A percentile compares a stretch with the other conserved stretches of the same genome.
Conservation (phyloP, 1,140 invertebrate genomes). For the Geopemphigus sp. region DNA sequence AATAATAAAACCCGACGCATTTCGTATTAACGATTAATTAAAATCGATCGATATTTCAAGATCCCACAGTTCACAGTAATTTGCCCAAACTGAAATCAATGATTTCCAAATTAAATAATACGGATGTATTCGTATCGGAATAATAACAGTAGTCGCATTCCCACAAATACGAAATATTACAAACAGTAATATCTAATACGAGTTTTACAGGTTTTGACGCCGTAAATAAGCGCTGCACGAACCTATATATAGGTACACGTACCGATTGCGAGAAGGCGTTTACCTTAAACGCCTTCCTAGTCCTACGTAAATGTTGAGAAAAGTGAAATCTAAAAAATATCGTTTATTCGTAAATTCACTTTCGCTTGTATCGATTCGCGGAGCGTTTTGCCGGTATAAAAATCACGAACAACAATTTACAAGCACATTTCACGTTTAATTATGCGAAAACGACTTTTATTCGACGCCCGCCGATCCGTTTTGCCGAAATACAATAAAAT, state of each 20-base stretch:
- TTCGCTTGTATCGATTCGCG: too few species aligned
- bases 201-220: constrained; percentile 29
- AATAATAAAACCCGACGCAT: too few species aligned
- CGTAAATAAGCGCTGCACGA: not conserved
- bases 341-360: not conserved
- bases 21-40: too few species aligned
- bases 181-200: not conserved
- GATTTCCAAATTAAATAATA: not conserved
- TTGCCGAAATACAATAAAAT: too few species aligned
- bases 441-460: too few species aligned
- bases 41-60: too few species aligned
- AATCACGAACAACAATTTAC: too few species aligned
- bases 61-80: not conserved
- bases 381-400: too few species aligned
- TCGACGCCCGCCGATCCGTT: too few species aligned
- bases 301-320: constrained; percentile 21
- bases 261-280: not conserved
- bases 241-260: too few species aligned
- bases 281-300: constrained; percentile 10
- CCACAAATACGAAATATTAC: constrained; percentile 6
- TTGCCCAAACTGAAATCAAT: not conserved
- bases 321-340: constrained; percentile 34
- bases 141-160: not conserved
- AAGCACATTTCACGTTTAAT: too few species aligned
- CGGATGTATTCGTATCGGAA: too few species aligned